These are phyloP conservation scores for Xylocampa areola DNA, from an alignment of 2,888 invertebrate species.

Conservation along the genomic window DNA sequence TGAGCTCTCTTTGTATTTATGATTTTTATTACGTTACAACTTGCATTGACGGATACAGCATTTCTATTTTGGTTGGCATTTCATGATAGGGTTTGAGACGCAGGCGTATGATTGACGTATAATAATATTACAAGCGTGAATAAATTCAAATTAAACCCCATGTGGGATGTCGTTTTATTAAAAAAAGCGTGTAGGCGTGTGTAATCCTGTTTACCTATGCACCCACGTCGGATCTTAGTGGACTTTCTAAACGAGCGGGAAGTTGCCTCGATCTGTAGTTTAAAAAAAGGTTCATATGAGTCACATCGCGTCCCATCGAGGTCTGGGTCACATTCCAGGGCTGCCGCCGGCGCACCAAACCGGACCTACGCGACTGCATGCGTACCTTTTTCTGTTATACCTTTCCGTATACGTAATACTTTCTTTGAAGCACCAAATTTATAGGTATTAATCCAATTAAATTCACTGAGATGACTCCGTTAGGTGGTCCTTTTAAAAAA, in stretches of 20 bases:
- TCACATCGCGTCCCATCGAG: constrained; percentile 82
- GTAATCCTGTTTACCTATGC: constrained; percentile 81
- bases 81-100: constrained; percentile 36
- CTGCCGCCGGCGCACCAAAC: constrained; percentile 71
- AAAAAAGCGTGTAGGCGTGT: constrained; percentile 70
- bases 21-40: constrained; percentile 25
- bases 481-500: constrained; percentile 12
- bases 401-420: constrained; percentile 70
- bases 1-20: constrained; percentile 41
- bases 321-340: constrained; percentile 88
- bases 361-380: constrained; percentile 68
- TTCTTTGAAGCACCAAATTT: constrained; percentile 48
- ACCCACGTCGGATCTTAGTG: constrained; percentile 73
- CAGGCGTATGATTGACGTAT: constrained; percentile 43
- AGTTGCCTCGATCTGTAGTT: constrained; percentile 64
- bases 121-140: constrained; percentile 45
- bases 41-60: constrained; percentile 31
- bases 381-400: constrained; percentile 62
- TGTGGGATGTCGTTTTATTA: constrained; percentile 67
- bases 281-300: constrained; percentile 76
- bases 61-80: constrained; percentile 33
- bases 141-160: constrained; percentile 51
- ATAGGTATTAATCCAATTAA: constrained; percentile 32
- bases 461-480: constrained; percentile 1
- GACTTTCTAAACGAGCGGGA: constrained; percentile 81